Evolutionary conservation across 2,888 invertebrate species (phyloP).

Genomic region (Seira ritae): DNA sequence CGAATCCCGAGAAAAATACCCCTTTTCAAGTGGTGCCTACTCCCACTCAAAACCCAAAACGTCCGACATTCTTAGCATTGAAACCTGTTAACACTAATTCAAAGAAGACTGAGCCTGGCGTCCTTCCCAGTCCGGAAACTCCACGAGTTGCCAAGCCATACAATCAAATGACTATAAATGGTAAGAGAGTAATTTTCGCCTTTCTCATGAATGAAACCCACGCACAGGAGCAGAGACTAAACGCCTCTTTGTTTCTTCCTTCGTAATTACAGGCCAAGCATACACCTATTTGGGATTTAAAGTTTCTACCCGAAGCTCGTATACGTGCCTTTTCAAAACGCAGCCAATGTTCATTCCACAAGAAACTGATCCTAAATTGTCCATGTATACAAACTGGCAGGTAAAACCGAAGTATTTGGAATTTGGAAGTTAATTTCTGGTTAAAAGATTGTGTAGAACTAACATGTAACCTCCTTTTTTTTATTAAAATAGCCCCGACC

Average conservation of each 20-base stretch:
- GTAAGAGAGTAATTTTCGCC: constrained; percentile 77
- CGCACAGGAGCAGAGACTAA: too few relatives aligned
- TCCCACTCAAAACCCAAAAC: constrained; percentile 57
- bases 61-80: constrained; percentile 72
- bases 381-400: constrained; percentile 96
- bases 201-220: constrained; percentile 9
- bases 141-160: constrained; percentile 92
- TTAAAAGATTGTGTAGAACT: background rate
- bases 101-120: constrained; percentile 74
- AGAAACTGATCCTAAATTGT: constrained; percentile 88
- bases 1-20: constrained; percentile 30
- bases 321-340: constrained; percentile 93
- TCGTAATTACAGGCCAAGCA: constrained; percentile 79
- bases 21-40: constrained; percentile 48
- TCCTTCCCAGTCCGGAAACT: constrained; percentile 92
- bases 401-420: constrained; percentile 71
- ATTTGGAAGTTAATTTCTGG: constrained; percentile 21
- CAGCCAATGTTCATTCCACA: constrained; percentile 92
- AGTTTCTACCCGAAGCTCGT: constrained; percentile 92
- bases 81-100: constrained; percentile 67
- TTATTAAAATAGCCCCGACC: constrained; percentile 72
- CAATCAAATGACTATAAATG: constrained; percentile 91
- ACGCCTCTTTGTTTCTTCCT: too few relatives aligned
- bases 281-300: constrained; percentile 94
- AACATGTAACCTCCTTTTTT: constrained; percentile 31